Percentiles rank a stretch among this genome's conserved stretches.
Evolutionary conservation across 2,113 vertebrate species (phyloP).

Genomic region (Dromiciops gliroides): DNA sequence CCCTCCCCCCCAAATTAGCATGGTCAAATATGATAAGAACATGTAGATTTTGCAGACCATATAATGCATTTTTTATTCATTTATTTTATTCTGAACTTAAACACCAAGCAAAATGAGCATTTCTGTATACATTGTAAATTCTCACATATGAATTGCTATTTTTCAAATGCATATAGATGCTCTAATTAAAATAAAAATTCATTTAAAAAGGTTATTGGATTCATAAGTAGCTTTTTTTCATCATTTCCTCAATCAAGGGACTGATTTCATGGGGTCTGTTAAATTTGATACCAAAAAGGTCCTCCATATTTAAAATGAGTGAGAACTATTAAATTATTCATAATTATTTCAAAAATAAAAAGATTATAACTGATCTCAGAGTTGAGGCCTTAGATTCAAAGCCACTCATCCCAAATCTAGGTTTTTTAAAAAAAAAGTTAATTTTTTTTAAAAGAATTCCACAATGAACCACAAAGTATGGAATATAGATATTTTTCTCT

Average conservation of each 20-base stretch:
- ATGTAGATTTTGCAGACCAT: neutral
- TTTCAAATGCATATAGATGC: neutral
- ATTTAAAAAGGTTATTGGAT: neutral
- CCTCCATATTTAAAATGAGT: neutral
- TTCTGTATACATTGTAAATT: neutral
- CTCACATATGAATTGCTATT: neutral
- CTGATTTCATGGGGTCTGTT: neutral
- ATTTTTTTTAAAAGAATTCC: neutral
- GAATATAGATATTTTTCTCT: neutral
- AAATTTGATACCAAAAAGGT: neutral
- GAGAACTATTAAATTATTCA: neutral
- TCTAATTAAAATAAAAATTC: neutral
- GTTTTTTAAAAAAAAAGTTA: neutral
- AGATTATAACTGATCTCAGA: neutral
- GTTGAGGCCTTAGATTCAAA: neutral
- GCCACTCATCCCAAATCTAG: neutral
- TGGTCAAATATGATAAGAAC: neutral
- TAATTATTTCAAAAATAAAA: neutral
- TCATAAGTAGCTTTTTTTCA: neutral
- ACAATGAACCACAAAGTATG: neutral
- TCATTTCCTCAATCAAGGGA: neutral
- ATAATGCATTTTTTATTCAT: neutral
- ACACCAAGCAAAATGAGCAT: neutral
- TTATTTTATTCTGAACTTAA: neutral
- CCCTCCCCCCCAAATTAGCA: no score